phyloP scores from a whole-genome alignment of 2,797 vertebrate species.

The Discoglossus pictus region DNA sequence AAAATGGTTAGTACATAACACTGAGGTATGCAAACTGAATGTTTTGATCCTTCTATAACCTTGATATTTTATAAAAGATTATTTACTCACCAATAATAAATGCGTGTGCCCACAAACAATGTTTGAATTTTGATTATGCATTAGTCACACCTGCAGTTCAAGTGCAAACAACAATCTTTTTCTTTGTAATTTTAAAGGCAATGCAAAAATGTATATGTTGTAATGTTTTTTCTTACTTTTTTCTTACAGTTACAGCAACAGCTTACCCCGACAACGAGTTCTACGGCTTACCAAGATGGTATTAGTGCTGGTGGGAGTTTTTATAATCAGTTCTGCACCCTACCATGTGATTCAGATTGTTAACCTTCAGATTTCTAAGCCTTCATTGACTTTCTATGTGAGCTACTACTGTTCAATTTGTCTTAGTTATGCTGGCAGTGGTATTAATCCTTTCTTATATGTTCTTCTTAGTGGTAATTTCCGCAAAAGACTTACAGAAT shows the following conservation, averaged over 20 bases:
- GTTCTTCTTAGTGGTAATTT: constrained; percentile 67
- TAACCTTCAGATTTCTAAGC: constrained; percentile 61
- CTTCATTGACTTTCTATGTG: constrained; percentile 57
- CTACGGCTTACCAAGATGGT: constrained; percentile 64
- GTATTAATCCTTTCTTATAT: constrained; percentile 67
- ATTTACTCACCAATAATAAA: too few relatives aligned
- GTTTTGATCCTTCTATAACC: too few relatives aligned
- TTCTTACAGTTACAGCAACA: constrained; percentile 56
- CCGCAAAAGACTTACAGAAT: constrained; percentile 52
- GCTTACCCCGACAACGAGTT: constrained; percentile 58
- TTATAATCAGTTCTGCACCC: constrained; percentile 59
- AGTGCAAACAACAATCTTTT: neutral
- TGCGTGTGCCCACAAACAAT: too few relatives aligned
- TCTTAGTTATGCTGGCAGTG: constrained; percentile 67
- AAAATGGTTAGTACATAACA: too few relatives aligned
- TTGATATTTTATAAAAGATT: too few relatives aligned
- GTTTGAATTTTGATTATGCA: too few relatives aligned
- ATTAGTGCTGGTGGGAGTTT: constrained; percentile 58
- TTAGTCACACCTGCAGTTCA: too few relatives aligned
- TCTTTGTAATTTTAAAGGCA: neutral
- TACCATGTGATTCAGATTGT: constrained; percentile 65
- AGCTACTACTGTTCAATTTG: constrained; percentile 66
- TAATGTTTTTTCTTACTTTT: constrained; percentile 34
- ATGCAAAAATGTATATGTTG: neutral
- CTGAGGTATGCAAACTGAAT: too few relatives aligned